phyloP scores from a whole-genome alignment of 2,113 vertebrate genomes.

The Pseudorasbora parva region DNA sequence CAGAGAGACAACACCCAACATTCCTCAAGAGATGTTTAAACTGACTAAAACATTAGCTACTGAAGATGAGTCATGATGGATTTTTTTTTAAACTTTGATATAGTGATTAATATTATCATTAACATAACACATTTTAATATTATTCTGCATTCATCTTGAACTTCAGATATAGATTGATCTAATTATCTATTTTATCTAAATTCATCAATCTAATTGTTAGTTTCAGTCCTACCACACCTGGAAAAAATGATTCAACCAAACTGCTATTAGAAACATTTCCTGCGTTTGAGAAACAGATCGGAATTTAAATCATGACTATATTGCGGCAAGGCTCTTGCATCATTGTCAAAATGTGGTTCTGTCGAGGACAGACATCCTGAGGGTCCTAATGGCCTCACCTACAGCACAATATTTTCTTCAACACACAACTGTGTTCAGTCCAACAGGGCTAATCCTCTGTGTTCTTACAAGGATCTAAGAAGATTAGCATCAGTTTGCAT shows the following conservation, averaged over 20 bases:
- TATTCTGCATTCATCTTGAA: not conserved
- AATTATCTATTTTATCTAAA: too few relatives aligned
- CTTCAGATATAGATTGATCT: not conserved
- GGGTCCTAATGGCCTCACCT: not conserved
- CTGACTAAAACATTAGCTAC: not conserved
- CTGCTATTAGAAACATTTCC: not conserved
- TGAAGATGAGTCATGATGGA: not conserved
- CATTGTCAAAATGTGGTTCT: not conserved
- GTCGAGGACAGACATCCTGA: not conserved
- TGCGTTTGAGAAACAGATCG: not conserved
- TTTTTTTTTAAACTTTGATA: not conserved
- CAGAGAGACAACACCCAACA: slow-evolving; percentile 2
- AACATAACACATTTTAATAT: too few relatives aligned
- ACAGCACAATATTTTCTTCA: slow-evolving; percentile 1
- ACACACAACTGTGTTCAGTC: slow-evolving; percentile 55
- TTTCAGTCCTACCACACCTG: not conserved
- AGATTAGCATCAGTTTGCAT: slow-evolving; percentile 74
- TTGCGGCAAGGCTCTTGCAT: not conserved
- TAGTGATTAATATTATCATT: too few relatives aligned
- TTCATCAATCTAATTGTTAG: not conserved
- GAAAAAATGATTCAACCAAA: not conserved
- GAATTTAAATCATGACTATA: slow-evolving; percentile 19
- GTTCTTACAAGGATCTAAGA: slow-evolving; percentile 69
- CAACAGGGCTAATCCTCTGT: slow-evolving; percentile 65
- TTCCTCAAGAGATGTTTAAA: not conserved